These are phyloP conservation scores for Poeciliopsis retropinna DNA, from an alignment of 2,113 vertebrate genomes.

Conservation along the genomic window DNA sequence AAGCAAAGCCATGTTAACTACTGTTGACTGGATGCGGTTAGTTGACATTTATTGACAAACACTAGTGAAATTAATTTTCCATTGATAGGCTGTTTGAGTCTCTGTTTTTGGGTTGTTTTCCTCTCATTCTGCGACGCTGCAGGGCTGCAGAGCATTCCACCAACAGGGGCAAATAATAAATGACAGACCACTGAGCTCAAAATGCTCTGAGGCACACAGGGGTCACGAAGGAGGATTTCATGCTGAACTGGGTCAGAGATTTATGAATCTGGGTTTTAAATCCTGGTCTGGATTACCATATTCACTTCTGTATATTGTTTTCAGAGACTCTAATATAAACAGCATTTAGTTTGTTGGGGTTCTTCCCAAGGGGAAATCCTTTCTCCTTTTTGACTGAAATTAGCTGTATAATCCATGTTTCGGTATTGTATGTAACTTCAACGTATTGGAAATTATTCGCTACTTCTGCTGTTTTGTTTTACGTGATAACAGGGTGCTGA, in stretches of 20 bases:
- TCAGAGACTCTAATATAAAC: background rate
- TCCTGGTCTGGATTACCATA: background rate
- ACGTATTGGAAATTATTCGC: too few relatives aligned
- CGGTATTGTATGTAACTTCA: too few relatives aligned
- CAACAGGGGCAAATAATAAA: constrained; percentile 53
- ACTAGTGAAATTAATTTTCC: background rate
- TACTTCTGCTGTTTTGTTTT: too few relatives aligned
- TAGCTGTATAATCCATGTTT: too few relatives aligned
- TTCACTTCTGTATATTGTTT: background rate
- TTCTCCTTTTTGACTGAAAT: too few relatives aligned
- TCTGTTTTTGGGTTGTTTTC: background rate
- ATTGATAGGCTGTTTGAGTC: background rate
- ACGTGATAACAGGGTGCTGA: too few relatives aligned
- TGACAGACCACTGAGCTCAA: constrained; percentile 39
- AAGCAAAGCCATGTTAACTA: constrained; percentile 14
- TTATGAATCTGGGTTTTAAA: background rate
- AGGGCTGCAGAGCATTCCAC: constrained; percentile 39
- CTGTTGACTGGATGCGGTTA: background rate
- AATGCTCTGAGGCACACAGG: constrained; percentile 20
- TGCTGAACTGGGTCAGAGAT: background rate
- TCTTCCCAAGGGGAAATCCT: background rate
- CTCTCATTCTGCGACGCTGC: background rate
- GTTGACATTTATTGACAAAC: background rate
- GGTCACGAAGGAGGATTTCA: constrained; percentile 16
- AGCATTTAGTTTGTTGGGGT: background rate